Evolutionary conservation across 1,140 invertebrate genomes (phyloP), one percentile per base, ranked within the genome.

Genomic region (Nomia melanderi): DNA sequence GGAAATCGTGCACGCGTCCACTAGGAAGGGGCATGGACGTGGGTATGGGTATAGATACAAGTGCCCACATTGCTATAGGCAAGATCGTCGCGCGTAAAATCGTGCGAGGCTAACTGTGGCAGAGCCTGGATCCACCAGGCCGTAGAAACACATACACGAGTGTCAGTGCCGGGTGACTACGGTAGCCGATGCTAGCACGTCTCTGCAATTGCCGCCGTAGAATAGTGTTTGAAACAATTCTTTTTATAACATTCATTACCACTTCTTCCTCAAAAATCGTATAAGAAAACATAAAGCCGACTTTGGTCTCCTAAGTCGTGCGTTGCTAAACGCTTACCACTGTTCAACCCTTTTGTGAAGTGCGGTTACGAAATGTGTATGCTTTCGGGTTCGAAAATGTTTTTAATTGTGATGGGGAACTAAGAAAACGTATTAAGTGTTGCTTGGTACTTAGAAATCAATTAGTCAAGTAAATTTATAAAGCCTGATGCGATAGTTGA

Each of bases 1-100:
- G 74, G 82, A 83, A 88, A 79, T 86, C 81, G 87, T 85, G 81
- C 84, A 85, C 82, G 62, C 70, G 64, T 72, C 20, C 64, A 12
- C 50, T 36, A 66, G 76, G 81, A 74, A 83, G 80, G 81, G 80
- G 44, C 59, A 53, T 44, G 39, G 27, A n/a, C 53, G 44, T 36
- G 57, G 65, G 71, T 57, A 74, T 50, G 27, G 76, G 69, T 59
- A 59, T 65, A 62, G 57, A 73, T 57, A 29, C 70, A 54, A 71
- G 54, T 56, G 69, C 64, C 70, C 66, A 65, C 77, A 72, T 79
- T 73, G 77, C 73, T 73, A 39, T 25, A 80, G 72, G 73, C 73
- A 77, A 74, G 75, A 66, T 65, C 50, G 62, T 47, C 77, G 54
- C 65, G 77, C 64, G 65, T 81, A 73, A 74, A 83, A 67, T 59